A percentile compares a stretch with the other conserved stretches of the same genome.
Conservation (phyloP, 2,888 invertebrate species). For the Opisthograptis luteolata region DNA sequence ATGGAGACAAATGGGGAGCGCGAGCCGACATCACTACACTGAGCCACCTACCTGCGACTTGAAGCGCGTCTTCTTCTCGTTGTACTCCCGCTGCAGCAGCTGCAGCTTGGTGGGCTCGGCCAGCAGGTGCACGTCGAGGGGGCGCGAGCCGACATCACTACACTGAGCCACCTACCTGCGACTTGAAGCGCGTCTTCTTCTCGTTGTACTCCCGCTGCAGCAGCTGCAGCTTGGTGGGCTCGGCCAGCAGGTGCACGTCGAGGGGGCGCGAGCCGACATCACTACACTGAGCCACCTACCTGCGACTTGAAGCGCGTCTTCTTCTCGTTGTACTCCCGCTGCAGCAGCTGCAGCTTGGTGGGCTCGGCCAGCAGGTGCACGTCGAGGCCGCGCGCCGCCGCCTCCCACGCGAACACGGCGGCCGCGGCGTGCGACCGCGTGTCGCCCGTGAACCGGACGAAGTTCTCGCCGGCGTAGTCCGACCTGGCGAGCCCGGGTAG, state of each 20-base stretch:
- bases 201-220: slow-evolving; percentile 95
- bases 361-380: slow-evolving; percentile 98
- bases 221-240: slow-evolving; percentile 98
- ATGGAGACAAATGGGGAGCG: neutral
- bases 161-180: too few relatives aligned
- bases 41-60: slow-evolving; percentile 93
- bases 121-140: slow-evolving; percentile 96
- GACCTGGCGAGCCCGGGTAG: slow-evolving; percentile 62
- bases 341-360: slow-evolving; percentile 96
- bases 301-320: slow-evolving; percentile 95
- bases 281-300: slow-evolving; percentile 54
- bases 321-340: slow-evolving; percentile 95
- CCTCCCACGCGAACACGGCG: slow-evolving; percentile 99
- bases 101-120: slow-evolving; percentile 99
- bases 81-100: slow-evolving; percentile 94
- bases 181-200: slow-evolving; percentile 95
- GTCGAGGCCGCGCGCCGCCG: slow-evolving; percentile 95
- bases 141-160: too few relatives aligned
- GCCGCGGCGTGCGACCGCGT: slow-evolving; percentile 95
- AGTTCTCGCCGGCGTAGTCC: slow-evolving; percentile 98
- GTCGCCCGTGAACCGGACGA: slow-evolving; percentile 97
- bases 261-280: slow-evolving; percentile 84
- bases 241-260: slow-evolving; percentile 98
- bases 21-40: too few relatives aligned
- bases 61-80: slow-evolving; percentile 94